These are phyloP conservation scores for Tillus elongatus DNA, from an alignment of 2,888 invertebrate species.

Conservation along the genomic window DNA sequence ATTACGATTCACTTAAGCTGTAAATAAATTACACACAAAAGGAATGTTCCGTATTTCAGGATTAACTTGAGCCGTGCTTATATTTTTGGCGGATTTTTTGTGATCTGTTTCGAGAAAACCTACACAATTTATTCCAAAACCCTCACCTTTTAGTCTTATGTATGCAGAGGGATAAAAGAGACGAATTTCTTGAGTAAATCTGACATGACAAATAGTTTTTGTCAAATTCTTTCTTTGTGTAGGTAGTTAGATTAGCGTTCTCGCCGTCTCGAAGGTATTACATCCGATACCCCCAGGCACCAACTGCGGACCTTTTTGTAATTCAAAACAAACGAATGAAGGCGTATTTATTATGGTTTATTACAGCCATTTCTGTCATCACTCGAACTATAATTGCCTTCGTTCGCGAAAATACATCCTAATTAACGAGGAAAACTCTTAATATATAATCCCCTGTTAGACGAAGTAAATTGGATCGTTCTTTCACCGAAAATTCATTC, in stretches of 20 bases:
- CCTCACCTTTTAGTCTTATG: slow-evolving; percentile 1
- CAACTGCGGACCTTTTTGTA: slow-evolving; percentile 11
- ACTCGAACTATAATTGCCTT: slow-evolving; percentile 16
- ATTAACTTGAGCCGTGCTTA: too few relatives aligned
- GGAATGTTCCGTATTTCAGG: too few relatives aligned
- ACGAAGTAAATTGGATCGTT: too few relatives aligned
- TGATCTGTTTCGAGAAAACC: too few relatives aligned
- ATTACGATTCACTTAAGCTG: too few relatives aligned
- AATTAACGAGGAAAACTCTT: slow-evolving; percentile 22
- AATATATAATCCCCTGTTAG: too few relatives aligned
- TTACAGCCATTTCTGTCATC: slow-evolving; percentile 19
- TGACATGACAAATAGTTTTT: slow-evolving; percentile 3
- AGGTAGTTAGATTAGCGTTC: slow-evolving; percentile 2
- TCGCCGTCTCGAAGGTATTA: slow-evolving; percentile 4
- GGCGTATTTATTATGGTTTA: slow-evolving; percentile 15
- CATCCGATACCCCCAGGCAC: slow-evolving; percentile 2
- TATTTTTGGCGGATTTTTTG: too few relatives aligned
- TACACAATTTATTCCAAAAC: background rate
- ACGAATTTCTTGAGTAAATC: slow-evolving; percentile 3
- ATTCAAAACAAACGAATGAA: slow-evolving; percentile 22
- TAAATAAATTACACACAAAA: too few relatives aligned
- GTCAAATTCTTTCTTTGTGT: slow-evolving; percentile 3
- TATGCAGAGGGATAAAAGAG: background rate
- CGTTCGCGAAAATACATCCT: slow-evolving; percentile 21
- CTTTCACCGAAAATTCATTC: too few relatives aligned